Evolutionary conservation across 2,888 invertebrate species (phyloP).

Genomic region (Saturnia pavonia): DNA sequence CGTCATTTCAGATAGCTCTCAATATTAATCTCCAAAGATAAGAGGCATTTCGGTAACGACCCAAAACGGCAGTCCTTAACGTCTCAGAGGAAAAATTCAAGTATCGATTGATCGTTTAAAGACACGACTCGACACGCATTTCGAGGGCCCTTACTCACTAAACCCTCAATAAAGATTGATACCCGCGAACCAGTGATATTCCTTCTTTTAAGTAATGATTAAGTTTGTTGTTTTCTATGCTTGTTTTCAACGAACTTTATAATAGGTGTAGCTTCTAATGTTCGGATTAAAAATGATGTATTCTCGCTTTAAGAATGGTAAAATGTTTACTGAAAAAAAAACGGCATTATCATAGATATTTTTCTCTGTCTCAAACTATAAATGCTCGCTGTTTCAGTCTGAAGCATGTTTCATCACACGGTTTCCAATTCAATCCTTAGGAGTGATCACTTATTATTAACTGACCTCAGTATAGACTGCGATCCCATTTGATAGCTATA

Average conservation of each 20-base stretch:
- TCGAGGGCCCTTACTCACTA: constrained; percentile 29
- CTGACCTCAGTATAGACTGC: too few species aligned
- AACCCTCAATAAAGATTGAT: constrained; percentile 23
- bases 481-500: too few species aligned
- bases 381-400: too few species aligned
- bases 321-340: too few species aligned
- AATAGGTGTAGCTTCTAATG: neutral
- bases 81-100: constrained; percentile 45
- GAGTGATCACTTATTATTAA: too few species aligned
- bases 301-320: too few species aligned
- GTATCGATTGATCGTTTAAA: constrained; percentile 50
- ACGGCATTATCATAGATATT: too few species aligned
- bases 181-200: constrained; percentile 2
- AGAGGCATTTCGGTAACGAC: constrained; percentile 39
- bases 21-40: constrained; percentile 50
- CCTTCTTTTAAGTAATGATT: constrained; percentile 11
- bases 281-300: too few species aligned
- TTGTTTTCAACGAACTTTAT: neutral
- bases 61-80: constrained; percentile 35
- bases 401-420: too few species aligned
- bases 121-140: constrained; percentile 45
- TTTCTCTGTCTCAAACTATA: too few species aligned
- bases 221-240: constrained; percentile 3
- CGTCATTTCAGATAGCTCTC: constrained; percentile 25
- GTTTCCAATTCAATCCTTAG: neutral